These are phyloP conservation scores for Rissa tridactyla DNA, from an alignment of 2,113 vertebrate genomes.

Conservation along the genomic window DNA sequence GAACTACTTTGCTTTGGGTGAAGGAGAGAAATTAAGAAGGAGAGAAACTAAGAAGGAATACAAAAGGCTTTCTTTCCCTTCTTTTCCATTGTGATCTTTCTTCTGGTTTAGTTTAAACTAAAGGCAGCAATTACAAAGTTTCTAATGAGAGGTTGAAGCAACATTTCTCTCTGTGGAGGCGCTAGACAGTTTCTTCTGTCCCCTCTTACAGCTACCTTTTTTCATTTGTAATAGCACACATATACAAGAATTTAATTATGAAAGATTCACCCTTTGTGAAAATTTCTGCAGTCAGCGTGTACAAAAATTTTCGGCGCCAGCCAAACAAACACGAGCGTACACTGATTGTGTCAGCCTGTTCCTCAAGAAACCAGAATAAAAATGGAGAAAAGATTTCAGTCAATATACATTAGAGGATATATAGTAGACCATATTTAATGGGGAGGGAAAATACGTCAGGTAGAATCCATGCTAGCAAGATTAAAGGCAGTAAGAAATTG, in stretches of 20 bases:
- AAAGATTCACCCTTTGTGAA: not conserved
- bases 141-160: not conserved
- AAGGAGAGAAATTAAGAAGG: not conserved
- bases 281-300: not conserved
- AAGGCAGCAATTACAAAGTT: not conserved
- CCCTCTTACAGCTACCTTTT: not conserved
- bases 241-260: not conserved
- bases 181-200: not conserved
- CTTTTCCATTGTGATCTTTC: not conserved
- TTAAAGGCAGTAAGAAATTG: not conserved
- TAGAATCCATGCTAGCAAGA: not conserved
- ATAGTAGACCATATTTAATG: not conserved
- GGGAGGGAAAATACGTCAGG: not conserved
- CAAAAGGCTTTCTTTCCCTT: not conserved
- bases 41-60: not conserved
- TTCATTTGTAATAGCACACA: not conserved
- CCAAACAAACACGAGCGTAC: not conserved
- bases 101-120: not conserved
- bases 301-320: not conserved
- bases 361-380: not conserved
- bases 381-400: not conserved
- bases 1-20: not conserved
- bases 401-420: not conserved
- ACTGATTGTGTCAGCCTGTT: not conserved
- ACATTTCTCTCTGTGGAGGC: not conserved